Base-by-base conservation (phyloP, 2,797 vertebrate species). In the Clarias platycephalus region DNA sequence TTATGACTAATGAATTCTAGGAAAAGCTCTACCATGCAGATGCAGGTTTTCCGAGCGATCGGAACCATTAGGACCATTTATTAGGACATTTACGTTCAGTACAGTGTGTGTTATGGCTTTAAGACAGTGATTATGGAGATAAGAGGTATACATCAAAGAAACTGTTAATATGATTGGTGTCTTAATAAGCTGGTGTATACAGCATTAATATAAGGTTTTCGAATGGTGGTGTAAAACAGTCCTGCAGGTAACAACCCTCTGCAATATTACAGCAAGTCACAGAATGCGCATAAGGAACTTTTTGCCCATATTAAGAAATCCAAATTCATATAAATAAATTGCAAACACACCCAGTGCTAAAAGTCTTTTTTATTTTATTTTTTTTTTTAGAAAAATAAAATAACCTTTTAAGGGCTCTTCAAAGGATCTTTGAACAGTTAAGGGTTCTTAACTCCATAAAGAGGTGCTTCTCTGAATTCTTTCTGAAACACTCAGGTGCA, bases 401-500 rank as follows among this genome's bases (percentile, higher is more conserved):
- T 37, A 40, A 70, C 8, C 20, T 22, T 71, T 44, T 24, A 6
- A n/a, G 22, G 22, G 68, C 68, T 5, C 37, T 71, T 71, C 68
- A 44, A 13, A 44, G 10, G 37, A 40, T 71, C 22, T 71, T n/a
- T 71, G 37, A 24, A 71, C 22, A 44, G 22, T 71, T n/a, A 71
- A 71, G 37, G 22, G 68, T 71, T 44, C 68, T 44, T 71, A 71
- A 10, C 37, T n/a, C 37, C 37, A 71, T 71, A 44, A 71, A 70
- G 34, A 24, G 67, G 67, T 40, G 31, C 20, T 37, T 44, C 68
- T 34, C 9, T 44, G 22, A 44, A 71, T 71, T 71, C 40, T 44
- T 44, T 44, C 22, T 44, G 37, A 44, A 44, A 71, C 22, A 44
- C 37, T 44, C 37, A n/a, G 22, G 6, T 71, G 4, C 24, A n/a